Conservation (phyloP, 2,113 vertebrate species). For the Gnathonemus echidnorhynchus region DNA sequence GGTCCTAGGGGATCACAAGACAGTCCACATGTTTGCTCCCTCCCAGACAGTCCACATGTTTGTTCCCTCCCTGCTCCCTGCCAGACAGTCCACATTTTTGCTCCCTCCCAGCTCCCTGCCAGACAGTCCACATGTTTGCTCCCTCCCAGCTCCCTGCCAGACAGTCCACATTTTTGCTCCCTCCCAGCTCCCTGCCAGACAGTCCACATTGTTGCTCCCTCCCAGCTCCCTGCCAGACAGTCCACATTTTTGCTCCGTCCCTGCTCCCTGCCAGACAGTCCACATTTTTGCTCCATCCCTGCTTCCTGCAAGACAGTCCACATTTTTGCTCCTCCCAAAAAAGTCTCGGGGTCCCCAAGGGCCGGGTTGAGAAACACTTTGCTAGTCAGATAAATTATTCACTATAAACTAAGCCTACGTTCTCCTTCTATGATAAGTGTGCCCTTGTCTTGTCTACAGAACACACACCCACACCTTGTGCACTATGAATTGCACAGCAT, state of each 20-base stretch:
- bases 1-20: not conserved
- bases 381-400: conserved; percentile 32
- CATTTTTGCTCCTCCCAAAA: not conserved
- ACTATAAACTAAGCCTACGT: conserved; percentile 30
- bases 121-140: no score
- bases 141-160: no score
- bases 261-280: no score
- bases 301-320: not conserved
- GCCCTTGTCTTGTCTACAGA: conserved; percentile 7
- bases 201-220: no score
- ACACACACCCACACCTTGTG: not conserved
- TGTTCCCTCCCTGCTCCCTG: no score
- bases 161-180: no score
- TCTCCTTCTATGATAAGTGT: conserved; percentile 13
- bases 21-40: no score
- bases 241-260: no score
- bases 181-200: no score
- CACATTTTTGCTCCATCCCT: no score
- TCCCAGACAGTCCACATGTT: no score
- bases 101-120: not conserved
- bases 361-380: not conserved
- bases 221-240: no score
- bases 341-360: not conserved
- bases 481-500: not conserved
- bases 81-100: not conserved